Evolutionary conservation across 2,113 vertebrate genomes (phyloP).

Genomic region (Rostratula benghalensis): DNA sequence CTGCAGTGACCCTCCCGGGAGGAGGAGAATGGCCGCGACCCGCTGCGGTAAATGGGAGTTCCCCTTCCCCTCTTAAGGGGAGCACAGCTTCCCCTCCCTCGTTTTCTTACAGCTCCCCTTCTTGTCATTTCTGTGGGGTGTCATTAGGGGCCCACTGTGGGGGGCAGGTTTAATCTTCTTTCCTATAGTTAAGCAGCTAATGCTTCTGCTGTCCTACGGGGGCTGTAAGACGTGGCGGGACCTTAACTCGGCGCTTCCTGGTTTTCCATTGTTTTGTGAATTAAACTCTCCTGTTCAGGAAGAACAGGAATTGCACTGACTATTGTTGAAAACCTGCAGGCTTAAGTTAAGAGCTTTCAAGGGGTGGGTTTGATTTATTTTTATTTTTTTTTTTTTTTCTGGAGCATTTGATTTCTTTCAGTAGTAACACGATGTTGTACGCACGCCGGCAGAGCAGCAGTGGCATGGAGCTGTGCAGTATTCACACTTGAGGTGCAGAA

Average conservation of each 20-base stretch:
- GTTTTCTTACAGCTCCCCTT: neutral
- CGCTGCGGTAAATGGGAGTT: neutral
- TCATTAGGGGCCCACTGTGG: neutral
- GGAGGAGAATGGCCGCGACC: fast-evolving
- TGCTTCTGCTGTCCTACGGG: neutral
- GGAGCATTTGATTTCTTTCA: neutral
- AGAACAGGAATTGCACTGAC: neutral
- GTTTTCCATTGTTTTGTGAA: constrained; percentile 41
- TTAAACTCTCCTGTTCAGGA: constrained; percentile 15
- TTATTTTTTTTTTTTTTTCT: neutral
- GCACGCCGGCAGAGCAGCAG: fast-evolving
- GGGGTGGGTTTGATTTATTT: neutral
- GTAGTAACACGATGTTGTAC: fast-evolving
- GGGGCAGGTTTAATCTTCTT: neutral
- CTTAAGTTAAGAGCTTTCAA: neutral
- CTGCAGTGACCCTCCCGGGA: neutral
- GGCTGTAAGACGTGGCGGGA: neutral
- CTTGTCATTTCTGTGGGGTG: neutral
- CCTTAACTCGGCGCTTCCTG: neutral
- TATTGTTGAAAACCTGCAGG: neutral
- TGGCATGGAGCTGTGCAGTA: neutral
- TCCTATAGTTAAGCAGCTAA: neutral
- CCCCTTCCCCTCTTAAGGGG: neutral
- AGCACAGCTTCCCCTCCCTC: neutral
- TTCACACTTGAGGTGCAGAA: neutral